Evolutionary conservation across 2,113 vertebrate species (phyloP), one percentile per base, ranked within the genome.

Genomic region (Eira barbara): DNA sequence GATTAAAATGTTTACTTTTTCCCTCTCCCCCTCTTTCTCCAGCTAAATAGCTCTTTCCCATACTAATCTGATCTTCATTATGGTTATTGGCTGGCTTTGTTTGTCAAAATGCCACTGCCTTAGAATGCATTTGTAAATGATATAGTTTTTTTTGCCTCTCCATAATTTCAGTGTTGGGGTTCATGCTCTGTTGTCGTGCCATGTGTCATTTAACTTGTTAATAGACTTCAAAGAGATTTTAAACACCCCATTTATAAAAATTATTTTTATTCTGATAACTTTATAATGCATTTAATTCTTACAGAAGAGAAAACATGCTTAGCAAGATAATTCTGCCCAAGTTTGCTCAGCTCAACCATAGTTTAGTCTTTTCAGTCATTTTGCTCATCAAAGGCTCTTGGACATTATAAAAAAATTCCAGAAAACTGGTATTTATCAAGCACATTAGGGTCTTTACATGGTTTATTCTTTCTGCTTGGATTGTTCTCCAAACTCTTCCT

Each of bases 1-100:
- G 98, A 99, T 99, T 98, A 98, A 98, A 99, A 97, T 97, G 85
- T 98, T 98, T 98, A 96, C 83, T 97, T 95, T 98, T 96, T 18
- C 95, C 87, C 65, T 93, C 67, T 17, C 2, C 96, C 87, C 85
- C 76, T 84, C 89, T 85, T 95, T 71, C 61, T 94, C 74, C 95
- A 98, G 94, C 97, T 97, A 98, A 98, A 98, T 98, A 97, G 98
- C 97, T 92, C 94, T 98, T 94, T 93, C 81, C 94, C 95, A 92
- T 98, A 94, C 97, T 97, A 94, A 98, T 98, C 79, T 90, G 80
- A 96, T 96, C 83, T 96, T 97, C 95, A 87, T 86, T 86, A 86
- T 49, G 95, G 84, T 92, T 98, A 73, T 89, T 98, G 95, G 71
- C 96, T 98, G 86, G 85, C 90, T 83, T 96, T 29, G 15, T 82